Evolutionary conservation across 2,113 vertebrate species (phyloP).

Genomic region (Camelus dromedarius): DNA sequence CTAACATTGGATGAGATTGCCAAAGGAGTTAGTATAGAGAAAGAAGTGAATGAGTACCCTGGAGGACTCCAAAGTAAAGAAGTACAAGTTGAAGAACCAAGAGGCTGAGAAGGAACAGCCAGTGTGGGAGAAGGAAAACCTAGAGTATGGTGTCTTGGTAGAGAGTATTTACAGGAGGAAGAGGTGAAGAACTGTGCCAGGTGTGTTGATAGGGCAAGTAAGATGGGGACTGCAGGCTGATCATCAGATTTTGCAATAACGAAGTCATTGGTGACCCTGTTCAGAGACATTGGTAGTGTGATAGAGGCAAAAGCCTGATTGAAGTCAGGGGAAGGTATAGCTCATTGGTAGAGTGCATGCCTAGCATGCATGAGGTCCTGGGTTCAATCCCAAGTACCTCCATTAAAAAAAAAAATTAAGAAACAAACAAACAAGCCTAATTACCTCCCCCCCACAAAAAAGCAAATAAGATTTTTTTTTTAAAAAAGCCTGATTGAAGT

Average conservation of each 20-base stretch:
- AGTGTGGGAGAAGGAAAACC: background rate
- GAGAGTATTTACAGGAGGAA: background rate
- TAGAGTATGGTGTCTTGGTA: background rate
- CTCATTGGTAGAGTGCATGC: too few species aligned
- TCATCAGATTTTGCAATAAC: background rate
- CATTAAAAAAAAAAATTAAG: too few species aligned
- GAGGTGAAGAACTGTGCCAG: too few species aligned
- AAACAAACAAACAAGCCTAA: too few species aligned
- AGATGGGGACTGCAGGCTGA: background rate
- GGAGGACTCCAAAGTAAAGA: background rate
- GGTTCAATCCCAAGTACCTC: too few species aligned
- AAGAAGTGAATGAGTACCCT: background rate
- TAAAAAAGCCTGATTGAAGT: background rate
- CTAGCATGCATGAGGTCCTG: too few species aligned
- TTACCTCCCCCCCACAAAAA: too few species aligned
- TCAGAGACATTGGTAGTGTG: background rate
- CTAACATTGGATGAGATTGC: background rate
- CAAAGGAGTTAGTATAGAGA: background rate
- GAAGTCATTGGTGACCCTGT: background rate
- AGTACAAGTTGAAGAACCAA: background rate
- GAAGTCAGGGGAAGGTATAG: background rate
- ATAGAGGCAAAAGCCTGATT: background rate
- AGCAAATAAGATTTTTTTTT: too few species aligned
- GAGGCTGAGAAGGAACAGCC: background rate
- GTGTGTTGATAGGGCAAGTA: background rate